A percentile compares a stretch with the other conserved stretches of the same genome.
These are phyloP conservation scores for Metellina segmentata DNA, from an alignment of 2,888 invertebrate species.

Conservation along the genomic window DNA sequence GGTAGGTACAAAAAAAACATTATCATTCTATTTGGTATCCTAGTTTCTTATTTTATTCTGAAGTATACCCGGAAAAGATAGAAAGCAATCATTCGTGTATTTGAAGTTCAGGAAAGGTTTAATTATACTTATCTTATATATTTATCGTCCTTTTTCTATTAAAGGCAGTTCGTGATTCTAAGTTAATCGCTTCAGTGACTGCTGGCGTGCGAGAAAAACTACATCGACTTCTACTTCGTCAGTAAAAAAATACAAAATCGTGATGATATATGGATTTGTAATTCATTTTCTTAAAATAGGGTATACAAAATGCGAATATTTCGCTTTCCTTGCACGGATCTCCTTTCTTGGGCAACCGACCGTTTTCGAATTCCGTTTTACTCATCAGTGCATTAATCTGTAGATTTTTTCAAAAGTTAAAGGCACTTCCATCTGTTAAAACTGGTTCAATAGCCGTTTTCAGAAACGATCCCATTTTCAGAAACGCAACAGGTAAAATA, in stretches of 20 bases:
- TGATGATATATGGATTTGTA: not conserved
- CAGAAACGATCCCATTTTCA: too few species aligned
- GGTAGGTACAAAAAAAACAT: too few species aligned
- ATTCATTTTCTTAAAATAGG: slow-evolving; percentile 27
- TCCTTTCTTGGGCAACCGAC: slow-evolving; percentile 31
- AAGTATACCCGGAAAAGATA: too few species aligned
- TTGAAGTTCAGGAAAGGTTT: not conserved
- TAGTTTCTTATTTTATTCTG: too few species aligned
- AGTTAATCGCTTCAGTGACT: slow-evolving; percentile 44
- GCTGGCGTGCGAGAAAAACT: slow-evolving; percentile 27
- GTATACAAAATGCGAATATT: not conserved
- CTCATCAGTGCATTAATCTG: slow-evolving; percentile 10
- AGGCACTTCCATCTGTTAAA: too few species aligned
- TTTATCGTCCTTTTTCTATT: not conserved
- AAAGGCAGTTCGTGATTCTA: not conserved
- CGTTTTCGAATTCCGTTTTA: slow-evolving; percentile 29
- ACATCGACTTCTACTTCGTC: not conserved
- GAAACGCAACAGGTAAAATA: too few species aligned
- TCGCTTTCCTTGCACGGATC: slow-evolving; percentile 7
- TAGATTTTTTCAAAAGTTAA: not conserved
- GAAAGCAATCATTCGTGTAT: not conserved
- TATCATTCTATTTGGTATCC: too few species aligned
- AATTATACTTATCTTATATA: not conserved
- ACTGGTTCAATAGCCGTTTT: too few species aligned
- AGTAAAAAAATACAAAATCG: not conserved